Conservation (phyloP, 2,113 vertebrate species). For the Notarius quadriscutis region DNA sequence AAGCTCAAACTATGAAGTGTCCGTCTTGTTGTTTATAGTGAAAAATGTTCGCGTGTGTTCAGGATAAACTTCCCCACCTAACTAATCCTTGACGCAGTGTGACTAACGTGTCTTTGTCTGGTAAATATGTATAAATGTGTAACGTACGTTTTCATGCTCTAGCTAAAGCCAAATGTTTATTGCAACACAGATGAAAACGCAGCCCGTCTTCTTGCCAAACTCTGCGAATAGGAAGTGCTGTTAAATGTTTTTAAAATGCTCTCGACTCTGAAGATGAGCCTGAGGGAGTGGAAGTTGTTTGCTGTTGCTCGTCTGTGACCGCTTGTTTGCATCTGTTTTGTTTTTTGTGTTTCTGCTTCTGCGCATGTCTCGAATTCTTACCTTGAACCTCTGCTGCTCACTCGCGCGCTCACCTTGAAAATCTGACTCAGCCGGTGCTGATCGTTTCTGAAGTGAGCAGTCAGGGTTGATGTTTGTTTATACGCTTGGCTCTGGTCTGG, state of each 20-base stretch:
- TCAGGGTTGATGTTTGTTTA: constrained; percentile 34
- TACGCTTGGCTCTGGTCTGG: neutral
- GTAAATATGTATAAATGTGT: neutral
- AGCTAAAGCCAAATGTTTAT: constrained; percentile 9
- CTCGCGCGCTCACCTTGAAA: neutral
- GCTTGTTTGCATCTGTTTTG: constrained; percentile 28
- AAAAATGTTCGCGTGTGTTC: neutral
- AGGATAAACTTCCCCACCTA: neutral
- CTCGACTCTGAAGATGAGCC: neutral
- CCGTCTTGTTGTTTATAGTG: neutral
- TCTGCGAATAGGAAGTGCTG: neutral
- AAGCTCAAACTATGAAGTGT: neutral
- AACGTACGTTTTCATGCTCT: neutral
- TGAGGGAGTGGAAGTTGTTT: neutral
- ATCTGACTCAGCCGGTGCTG: neutral
- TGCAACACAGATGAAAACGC: constrained; percentile 1
- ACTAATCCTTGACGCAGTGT: too few relatives aligned
- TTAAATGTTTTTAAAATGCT: neutral
- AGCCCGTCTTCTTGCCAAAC: constrained; percentile 35
- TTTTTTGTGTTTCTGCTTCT: neutral
- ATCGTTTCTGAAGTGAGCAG: constrained; percentile 34
- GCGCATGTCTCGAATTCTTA: neutral
- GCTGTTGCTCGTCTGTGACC: too few relatives aligned
- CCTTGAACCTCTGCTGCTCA: neutral
- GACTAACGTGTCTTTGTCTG: neutral